Conservation (phyloP, 2,113 vertebrate species). For the Ptilonorhynchus violaceus region DNA sequence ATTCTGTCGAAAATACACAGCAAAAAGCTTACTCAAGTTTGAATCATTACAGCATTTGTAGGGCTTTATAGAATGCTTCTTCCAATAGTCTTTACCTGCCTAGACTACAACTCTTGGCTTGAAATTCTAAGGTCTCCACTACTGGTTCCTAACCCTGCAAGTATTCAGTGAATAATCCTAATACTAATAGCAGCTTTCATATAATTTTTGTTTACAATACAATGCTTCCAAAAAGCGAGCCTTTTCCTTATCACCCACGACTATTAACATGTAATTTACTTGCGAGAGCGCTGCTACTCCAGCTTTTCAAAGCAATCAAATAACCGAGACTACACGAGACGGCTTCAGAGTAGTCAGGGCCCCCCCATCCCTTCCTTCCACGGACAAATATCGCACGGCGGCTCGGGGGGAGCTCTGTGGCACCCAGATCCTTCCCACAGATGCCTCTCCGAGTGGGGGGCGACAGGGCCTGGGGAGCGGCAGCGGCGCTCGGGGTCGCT, state of each 20-base stretch:
- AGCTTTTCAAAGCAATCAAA: neutral
- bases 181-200: accelerated
- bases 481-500: neutral
- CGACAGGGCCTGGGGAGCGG: neutral
- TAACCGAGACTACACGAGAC: neutral
- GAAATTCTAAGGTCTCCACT: neutral
- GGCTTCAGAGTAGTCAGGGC: neutral
- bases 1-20: neutral
- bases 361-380: neutral
- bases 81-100: neutral
- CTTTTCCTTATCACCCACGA: neutral
- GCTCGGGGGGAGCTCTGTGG: accelerated
- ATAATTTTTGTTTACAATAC: neutral
- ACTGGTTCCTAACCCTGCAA: neutral
- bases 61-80: neutral
- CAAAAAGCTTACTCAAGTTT: neutral
- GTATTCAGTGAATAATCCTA: neutral
- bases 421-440: neutral
- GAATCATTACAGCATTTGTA: neutral
- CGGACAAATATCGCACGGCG: neutral
- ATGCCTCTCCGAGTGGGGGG: neutral
- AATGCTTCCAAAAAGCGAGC: neutral
- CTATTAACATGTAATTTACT: neutral
- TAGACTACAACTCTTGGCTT: neutral
- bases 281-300: neutral